Conservation (phyloP, 2,888 invertebrate genomes). For the Hipparchia semele region DNA sequence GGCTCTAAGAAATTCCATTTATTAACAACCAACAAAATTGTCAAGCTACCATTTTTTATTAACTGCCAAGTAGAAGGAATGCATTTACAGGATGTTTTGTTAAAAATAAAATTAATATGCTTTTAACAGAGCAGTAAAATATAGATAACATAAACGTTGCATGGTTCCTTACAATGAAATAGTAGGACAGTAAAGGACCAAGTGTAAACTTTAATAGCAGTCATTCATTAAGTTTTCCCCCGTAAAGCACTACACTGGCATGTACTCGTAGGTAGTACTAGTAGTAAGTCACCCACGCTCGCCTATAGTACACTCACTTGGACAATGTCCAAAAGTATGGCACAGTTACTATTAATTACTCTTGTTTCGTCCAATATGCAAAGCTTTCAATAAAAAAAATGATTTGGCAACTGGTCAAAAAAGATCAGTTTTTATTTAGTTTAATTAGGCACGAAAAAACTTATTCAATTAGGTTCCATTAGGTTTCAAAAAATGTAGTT, state of each 20-base stretch:
- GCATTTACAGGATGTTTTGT: too few relatives aligned
- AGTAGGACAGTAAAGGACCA: not conserved
- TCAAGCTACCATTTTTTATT: too few relatives aligned
- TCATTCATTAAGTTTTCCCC: not conserved
- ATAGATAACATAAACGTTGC: not conserved
- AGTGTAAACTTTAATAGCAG: not conserved
- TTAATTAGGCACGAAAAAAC: not conserved
- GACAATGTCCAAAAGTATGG: slow-evolving; percentile 10
- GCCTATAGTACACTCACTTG: slow-evolving; percentile 1
- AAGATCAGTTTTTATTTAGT: too few relatives aligned
- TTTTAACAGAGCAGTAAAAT: not conserved
- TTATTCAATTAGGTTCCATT: too few relatives aligned
- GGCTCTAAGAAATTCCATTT: too few relatives aligned
- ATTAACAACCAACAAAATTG: too few relatives aligned
- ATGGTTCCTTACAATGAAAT: not conserved
- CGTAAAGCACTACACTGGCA: not conserved
- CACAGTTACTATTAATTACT: slow-evolving; percentile 3
- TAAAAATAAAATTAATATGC: too few relatives aligned
- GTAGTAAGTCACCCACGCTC: not conserved
- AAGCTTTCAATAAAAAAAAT: not conserved
- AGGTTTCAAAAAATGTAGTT: too few relatives aligned
- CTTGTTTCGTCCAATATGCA: not conserved
- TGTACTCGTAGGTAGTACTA: not conserved
- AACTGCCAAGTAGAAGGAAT: too few relatives aligned
- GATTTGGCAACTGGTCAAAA: too few relatives aligned